phyloP scores from a whole-genome alignment of 1,140 invertebrate genomes.

The Conopomorpha cramerella region DNA sequence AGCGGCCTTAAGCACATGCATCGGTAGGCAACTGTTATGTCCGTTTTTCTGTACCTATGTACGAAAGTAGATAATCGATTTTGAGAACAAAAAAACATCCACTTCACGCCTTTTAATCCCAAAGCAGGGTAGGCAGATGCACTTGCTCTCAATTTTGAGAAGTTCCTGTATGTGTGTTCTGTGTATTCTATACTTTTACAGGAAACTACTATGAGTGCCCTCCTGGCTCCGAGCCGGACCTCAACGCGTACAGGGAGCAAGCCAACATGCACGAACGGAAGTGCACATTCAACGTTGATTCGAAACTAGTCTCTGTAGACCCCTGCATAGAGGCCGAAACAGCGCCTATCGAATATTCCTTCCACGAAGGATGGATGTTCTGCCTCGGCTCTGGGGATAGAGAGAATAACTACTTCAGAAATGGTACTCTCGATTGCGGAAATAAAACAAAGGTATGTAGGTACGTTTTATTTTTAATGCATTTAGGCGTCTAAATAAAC shows the following conservation, averaged over 20 bases:
- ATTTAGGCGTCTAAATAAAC: too few species aligned
- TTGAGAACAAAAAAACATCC: too few species aligned
- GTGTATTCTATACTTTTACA: too few species aligned
- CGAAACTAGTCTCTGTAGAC: constrained; percentile 30
- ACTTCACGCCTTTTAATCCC: too few species aligned
- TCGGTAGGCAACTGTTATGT: too few species aligned
- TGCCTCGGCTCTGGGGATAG: constrained; percentile 46
- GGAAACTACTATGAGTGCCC: constrained; percentile 47
- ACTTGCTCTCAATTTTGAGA: too few species aligned
- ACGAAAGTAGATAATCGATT: too few species aligned
- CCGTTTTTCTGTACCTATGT: too few species aligned
- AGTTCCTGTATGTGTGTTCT: too few species aligned
- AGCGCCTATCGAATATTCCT: constrained; percentile 47
- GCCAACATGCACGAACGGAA: constrained; percentile 49
- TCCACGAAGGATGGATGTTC: constrained; percentile 52
- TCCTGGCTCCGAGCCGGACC: constrained; percentile 34
- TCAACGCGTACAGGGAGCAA: constrained; percentile 40
- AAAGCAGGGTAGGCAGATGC: too few species aligned
- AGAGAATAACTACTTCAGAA: constrained; percentile 48
- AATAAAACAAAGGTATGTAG: constrained; percentile 43
- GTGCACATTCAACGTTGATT: constrained; percentile 33
- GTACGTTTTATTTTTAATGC: not conserved
- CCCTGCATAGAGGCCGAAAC: constrained; percentile 48
- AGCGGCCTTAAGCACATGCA: too few species aligned
- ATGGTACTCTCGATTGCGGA: constrained; percentile 47